phyloP scores from a whole-genome alignment of 2,797 vertebrate genomes.

The Oryzias dopingdopingensis region DNA sequence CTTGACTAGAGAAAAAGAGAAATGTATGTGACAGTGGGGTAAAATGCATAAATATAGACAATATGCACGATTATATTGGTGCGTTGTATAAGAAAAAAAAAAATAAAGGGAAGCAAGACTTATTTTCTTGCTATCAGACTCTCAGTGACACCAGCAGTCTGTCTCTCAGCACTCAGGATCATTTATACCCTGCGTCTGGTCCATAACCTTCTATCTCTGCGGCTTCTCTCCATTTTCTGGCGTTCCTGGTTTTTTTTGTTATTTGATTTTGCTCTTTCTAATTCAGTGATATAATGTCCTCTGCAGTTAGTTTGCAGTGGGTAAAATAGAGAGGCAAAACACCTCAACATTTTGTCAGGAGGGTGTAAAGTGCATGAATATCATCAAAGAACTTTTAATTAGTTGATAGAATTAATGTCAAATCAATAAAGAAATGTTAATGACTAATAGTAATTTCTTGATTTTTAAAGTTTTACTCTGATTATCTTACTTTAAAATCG shows the following conservation, averaged over 20 bases:
- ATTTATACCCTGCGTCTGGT: conserved; percentile 50
- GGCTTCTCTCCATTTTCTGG: conserved; percentile 32
- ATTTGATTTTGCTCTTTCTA: conserved; percentile 3
- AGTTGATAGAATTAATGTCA: background rate
- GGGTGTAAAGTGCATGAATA: conserved; percentile 12
- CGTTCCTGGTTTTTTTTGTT: conserved; percentile 11
- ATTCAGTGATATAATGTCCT: conserved; percentile 54
- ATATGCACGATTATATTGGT: conserved; percentile 5
- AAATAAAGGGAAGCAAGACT: conserved; percentile 1
- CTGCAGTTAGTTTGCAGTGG: conserved; percentile 66
- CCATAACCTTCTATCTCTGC: conserved; percentile 48
- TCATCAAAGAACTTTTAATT: background rate
- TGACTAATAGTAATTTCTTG: too few relatives aligned
- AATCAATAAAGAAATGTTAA: too few relatives aligned
- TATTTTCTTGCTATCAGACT: conserved; percentile 20
- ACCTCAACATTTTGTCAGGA: conserved; percentile 37
- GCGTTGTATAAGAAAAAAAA: conserved; percentile 4
- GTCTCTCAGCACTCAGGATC: conserved; percentile 45
- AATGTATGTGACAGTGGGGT: background rate
- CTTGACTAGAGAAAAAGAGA: background rate
- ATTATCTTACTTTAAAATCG: too few relatives aligned
- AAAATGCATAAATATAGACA: conserved; percentile 10
- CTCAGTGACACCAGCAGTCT: conserved; percentile 26
- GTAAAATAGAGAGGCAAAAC: conserved; percentile 52
- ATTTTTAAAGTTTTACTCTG: too few relatives aligned